Conservation (phyloP, 2,888 invertebrate genomes). For the Julus scandinavius region DNA sequence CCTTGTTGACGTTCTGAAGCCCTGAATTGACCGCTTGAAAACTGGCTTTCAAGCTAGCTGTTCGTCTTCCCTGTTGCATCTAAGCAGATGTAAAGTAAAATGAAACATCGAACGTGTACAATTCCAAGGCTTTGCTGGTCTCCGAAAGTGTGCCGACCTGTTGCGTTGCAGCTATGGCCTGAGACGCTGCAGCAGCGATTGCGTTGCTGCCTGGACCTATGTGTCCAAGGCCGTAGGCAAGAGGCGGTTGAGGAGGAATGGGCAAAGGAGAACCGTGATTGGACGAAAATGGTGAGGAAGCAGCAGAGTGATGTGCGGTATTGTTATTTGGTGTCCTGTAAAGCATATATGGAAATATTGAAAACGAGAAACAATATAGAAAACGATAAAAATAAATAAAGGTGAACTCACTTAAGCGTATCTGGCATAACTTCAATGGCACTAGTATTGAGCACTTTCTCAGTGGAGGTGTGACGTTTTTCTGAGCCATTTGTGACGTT, state of each 20-base stretch:
- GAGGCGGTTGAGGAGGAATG: constrained; percentile 57
- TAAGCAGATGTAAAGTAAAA: neutral
- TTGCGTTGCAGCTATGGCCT: constrained; percentile 95
- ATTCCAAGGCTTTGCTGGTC: neutral
- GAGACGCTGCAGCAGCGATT: constrained; percentile 93
- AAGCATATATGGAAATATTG: neutral
- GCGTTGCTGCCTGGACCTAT: constrained; percentile 87
- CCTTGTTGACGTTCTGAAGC: constrained; percentile 64
- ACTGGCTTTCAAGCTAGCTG: constrained; percentile 93
- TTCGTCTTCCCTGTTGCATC: constrained; percentile 78
- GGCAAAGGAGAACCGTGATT: constrained; percentile 55
- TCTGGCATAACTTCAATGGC: constrained; percentile 48
- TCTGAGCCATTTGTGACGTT: constrained; percentile 56
- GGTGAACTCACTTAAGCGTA: constrained; percentile 41
- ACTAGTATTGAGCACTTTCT: constrained; percentile 55
- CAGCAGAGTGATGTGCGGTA: constrained; percentile 47
- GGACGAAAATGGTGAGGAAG: constrained; percentile 58
- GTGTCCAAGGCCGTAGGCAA: constrained; percentile 74
- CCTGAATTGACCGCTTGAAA: constrained; percentile 81
- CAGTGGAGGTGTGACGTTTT: constrained; percentile 54
- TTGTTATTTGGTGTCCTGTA: constrained; percentile 48
- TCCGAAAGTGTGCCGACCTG: constrained; percentile 70
- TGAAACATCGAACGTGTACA: neutral
- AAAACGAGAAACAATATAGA: neutral
- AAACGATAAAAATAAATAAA: neutral